Evolutionary conservation across 2,888 invertebrate genomes (phyloP).

Genomic region (Eretmocerus hayati): DNA sequence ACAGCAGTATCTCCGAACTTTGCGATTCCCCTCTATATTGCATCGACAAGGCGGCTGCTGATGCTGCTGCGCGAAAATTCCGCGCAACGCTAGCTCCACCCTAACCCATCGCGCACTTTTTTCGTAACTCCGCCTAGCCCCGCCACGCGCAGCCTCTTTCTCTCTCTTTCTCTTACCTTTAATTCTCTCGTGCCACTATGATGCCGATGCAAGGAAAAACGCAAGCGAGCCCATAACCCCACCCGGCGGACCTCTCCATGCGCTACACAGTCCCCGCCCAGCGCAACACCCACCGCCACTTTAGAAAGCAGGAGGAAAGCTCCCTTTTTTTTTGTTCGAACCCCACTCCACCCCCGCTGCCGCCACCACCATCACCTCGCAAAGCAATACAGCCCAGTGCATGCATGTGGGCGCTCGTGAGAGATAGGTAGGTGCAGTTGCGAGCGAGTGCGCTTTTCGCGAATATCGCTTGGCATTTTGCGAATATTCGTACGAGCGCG

Average conservation of each 20-base stretch:
- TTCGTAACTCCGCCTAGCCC: constrained; percentile 37
- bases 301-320: no score
- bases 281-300: constrained; percentile 6
- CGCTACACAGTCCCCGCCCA: constrained; percentile 22
- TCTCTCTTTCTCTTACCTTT: no score
- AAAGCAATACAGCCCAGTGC: no score
- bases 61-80: neutral
- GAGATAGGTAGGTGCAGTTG: no score
- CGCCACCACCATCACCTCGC: neutral
- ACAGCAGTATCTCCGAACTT: neutral
- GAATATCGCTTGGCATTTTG: no score
- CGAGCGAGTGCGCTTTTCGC: no score
- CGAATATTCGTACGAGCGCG: no score
- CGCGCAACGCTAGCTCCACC: neutral
- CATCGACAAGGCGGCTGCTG: neutral
- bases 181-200: no score
- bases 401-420: no score
- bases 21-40: neutral
- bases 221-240: constrained; percentile 7
- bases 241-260: constrained; percentile 14
- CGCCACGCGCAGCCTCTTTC: no score
- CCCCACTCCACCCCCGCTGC: neutral
- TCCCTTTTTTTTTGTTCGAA: neutral
- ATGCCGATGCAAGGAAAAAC: neutral
- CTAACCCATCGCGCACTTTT: constrained; percentile 19